phyloP scores from a whole-genome alignment of 2,797 vertebrate genomes.

The Cebuella pygmaea region DNA sequence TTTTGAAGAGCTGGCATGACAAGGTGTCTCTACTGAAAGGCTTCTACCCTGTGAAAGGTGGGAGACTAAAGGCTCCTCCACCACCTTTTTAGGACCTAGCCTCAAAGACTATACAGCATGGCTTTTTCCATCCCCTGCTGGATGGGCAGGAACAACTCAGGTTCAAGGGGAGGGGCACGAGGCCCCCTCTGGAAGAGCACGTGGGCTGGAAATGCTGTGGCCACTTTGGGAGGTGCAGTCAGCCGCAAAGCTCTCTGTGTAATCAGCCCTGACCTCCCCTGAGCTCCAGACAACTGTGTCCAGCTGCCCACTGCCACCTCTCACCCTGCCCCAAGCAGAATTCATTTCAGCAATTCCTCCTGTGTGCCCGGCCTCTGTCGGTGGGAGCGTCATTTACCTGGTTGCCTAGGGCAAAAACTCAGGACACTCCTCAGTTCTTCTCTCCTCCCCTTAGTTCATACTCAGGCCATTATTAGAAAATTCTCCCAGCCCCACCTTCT shows the following conservation, averaged over 20 bases:
- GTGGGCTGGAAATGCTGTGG: no score
- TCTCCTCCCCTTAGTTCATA: not conserved
- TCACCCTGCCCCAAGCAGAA: not conserved
- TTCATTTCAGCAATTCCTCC: not conserved
- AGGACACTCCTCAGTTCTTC: not conserved
- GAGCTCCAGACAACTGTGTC: not conserved
- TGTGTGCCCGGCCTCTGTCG: rapidly evolving
- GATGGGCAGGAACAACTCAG: not conserved
- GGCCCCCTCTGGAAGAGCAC: no score
- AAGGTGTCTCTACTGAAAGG: not conserved
- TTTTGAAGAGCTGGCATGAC: not conserved
- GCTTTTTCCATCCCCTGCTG: not conserved
- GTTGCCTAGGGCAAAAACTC: no score
- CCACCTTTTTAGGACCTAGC: not conserved
- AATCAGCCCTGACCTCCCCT: not conserved
- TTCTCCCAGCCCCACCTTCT: not conserved
- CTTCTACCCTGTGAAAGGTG: not conserved
- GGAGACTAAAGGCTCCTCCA: not conserved
- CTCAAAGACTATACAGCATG: no score
- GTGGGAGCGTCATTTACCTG: no score
- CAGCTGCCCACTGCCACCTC: not conserved
- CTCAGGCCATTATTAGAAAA: not conserved
- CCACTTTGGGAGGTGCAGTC: not conserved
- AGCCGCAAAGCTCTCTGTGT: not conserved
- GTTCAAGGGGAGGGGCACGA: no score